Evolutionary conservation across 2,113 vertebrate species (phyloP).

Genomic region (Hipposideros armiger): DNA sequence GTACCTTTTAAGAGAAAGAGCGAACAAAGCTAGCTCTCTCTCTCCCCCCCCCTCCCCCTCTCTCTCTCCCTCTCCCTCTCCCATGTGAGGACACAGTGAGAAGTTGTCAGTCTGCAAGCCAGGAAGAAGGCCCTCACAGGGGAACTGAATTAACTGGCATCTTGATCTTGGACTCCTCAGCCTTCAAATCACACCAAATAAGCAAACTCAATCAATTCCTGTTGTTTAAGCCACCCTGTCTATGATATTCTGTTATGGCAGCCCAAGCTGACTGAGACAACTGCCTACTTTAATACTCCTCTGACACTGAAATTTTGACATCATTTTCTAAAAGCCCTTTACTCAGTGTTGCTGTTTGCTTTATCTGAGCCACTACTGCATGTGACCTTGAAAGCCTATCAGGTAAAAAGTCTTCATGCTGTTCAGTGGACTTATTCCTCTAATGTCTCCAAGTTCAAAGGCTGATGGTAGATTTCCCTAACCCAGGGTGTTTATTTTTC

Average conservation of each 20-base stretch:
- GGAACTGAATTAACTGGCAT: neutral
- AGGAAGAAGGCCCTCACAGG: neutral
- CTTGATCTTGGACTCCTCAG: neutral
- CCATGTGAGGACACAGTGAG: neutral
- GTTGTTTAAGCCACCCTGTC: neutral
- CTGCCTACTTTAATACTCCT: neutral
- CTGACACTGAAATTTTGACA: neutral
- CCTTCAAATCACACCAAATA: neutral
- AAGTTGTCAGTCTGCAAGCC: neutral
- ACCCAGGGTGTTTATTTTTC: neutral
- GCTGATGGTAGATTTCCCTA: neutral
- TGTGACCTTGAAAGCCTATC: neutral
- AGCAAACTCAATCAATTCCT: neutral
- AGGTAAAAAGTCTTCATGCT: conserved; percentile 9
- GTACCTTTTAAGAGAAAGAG: neutral
- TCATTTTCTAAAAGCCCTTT: neutral
- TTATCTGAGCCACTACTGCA: neutral
- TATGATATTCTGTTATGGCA: neutral
- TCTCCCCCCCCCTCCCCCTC: neutral
- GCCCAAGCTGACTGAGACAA: neutral
- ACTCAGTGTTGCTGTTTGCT: neutral
- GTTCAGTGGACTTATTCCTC: neutral
- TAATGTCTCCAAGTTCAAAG: conserved; percentile 34
- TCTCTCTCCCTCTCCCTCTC: neutral
- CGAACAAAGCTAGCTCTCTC: neutral